A percentile compares a stretch with the other conserved stretches of the same genome.
Evolutionary conservation across 1,140 invertebrate species (phyloP).

Genomic region (Lucilia cuprina): DNA sequence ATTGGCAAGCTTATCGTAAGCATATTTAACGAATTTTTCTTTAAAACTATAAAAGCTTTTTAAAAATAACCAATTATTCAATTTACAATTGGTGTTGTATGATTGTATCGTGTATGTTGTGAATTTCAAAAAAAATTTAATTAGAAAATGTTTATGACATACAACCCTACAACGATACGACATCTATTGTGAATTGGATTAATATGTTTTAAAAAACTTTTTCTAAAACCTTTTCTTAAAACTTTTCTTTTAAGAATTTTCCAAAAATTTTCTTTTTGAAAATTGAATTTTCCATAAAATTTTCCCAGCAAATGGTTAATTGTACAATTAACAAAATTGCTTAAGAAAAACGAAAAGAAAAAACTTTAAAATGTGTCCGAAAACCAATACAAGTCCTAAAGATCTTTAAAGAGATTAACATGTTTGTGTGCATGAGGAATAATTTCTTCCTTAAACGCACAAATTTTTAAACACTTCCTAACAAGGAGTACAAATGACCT

Average conservation of each 20-base stretch:
- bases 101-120: too few species aligned
- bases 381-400: neutral
- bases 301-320: neutral
- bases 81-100: too few species aligned
- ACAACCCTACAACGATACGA: too few species aligned
- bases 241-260: neutral
- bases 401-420: slow-evolving; percentile 16
- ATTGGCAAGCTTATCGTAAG: too few species aligned
- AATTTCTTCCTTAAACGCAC: neutral
- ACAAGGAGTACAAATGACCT: neutral
- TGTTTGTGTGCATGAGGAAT: neutral
- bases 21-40: too few species aligned
- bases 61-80: too few species aligned
- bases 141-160: too few species aligned
- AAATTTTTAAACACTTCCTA: neutral
- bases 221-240: neutral
- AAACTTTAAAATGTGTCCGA: neutral
- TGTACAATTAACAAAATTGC: neutral
- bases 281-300: neutral
- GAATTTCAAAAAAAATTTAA: too few species aligned
- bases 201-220: neutral
- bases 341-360: neutral
- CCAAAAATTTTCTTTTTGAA: neutral
- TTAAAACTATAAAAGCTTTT: too few species aligned
- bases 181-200: too few species aligned